phyloP scores from a whole-genome alignment of 2,113 vertebrate genomes.

The Archocentrus centrarchus region DNA sequence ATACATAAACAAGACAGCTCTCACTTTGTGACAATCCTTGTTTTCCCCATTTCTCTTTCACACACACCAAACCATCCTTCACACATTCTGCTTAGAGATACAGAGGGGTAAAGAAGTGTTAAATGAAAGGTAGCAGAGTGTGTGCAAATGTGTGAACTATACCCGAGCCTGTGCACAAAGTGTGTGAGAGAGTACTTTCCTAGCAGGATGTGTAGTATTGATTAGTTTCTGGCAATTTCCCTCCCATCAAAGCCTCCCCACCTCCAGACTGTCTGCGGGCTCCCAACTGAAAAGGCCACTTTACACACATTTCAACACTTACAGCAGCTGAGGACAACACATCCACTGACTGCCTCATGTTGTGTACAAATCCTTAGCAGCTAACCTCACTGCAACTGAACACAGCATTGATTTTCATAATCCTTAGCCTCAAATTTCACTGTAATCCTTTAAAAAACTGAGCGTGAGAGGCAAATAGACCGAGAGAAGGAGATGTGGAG shows the following conservation, averaged over 20 bases:
- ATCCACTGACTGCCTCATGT: slow-evolving; percentile 44
- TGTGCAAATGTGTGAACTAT: slow-evolving; percentile 33
- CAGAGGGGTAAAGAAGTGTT: slow-evolving; percentile 30
- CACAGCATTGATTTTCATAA: slow-evolving; percentile 76
- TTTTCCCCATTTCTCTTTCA: slow-evolving; percentile 5
- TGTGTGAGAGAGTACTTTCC: slow-evolving; percentile 57
- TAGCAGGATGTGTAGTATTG: slow-evolving; percentile 80
- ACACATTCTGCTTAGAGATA: slow-evolving; percentile 40
- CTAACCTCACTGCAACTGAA: slow-evolving; percentile 66
- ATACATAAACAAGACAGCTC: slow-evolving; percentile 1
- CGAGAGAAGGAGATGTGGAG: not conserved
- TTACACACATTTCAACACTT: slow-evolving; percentile 52
- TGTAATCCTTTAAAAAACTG: slow-evolving; percentile 71
- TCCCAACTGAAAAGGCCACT: slow-evolving; percentile 64
- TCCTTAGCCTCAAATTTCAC: slow-evolving; percentile 72
- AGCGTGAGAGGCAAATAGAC: slow-evolving; percentile 21
- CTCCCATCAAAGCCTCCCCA: slow-evolving; percentile 66
- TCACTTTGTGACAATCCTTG: slow-evolving; percentile 12
- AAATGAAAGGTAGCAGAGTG: slow-evolving; percentile 32
- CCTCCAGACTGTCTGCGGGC: slow-evolving; percentile 63
- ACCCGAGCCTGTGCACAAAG: slow-evolving; percentile 8
- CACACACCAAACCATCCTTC: slow-evolving; percentile 25
- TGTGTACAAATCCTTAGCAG: slow-evolving; percentile 62
- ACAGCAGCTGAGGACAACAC: slow-evolving; percentile 23
- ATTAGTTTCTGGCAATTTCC: slow-evolving; percentile 71